Base-by-base conservation (phyloP, 2,113 vertebrate genomes). In the Odocoileus hemionus region DNA sequence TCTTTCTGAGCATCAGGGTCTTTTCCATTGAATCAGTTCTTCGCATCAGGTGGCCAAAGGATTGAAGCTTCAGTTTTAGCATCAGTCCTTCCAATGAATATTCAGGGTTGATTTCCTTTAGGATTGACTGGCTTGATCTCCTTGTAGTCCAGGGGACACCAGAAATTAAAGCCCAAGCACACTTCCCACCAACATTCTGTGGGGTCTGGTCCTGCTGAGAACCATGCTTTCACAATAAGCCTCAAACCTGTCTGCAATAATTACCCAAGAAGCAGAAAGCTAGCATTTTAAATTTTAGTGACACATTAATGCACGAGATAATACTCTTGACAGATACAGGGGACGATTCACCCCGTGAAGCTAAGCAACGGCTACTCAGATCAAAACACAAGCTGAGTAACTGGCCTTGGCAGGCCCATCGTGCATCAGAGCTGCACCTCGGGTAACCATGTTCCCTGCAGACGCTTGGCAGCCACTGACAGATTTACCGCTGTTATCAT, bases 271-370 rank as follows among this genome's bases (percentile, higher is more conserved):
- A 57, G 64, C 70, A 89, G 67, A 93, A 85, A 67, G 84, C 89
- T 52, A 39, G 52, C 52, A n/a, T 93, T 97, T 97, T 95, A 97
- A 91, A 91, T 95, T 84, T 94, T 47, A 89, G 91, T 93, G 91
- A 95, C 97, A 97, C 39, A 9, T 95, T 94, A 97, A 94, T 55
- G 91, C 96, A 93, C 45, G 74, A 89, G 89, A 70, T 80, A 95
- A 96, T 86, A 58, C 83, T 94, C 97, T 26, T 91, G 96, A 91
- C 89, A 94, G 88, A 64, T 17, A 47, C 64, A 19, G 60, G 85
- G 96, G 25, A 84, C 74, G 36, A 89, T 9, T 70, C 92, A 39
- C 58, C 60, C 23, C 19, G n/a, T 39, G 80, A 89, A 61, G 70
- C 54, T 5, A n/a, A 82, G 89, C 52, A 30, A 52, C 45, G 47